Evolutionary conservation across 2,797 vertebrate species (phyloP), one percentile per base, ranked within the genome.

Genomic region (Alca torda): DNA sequence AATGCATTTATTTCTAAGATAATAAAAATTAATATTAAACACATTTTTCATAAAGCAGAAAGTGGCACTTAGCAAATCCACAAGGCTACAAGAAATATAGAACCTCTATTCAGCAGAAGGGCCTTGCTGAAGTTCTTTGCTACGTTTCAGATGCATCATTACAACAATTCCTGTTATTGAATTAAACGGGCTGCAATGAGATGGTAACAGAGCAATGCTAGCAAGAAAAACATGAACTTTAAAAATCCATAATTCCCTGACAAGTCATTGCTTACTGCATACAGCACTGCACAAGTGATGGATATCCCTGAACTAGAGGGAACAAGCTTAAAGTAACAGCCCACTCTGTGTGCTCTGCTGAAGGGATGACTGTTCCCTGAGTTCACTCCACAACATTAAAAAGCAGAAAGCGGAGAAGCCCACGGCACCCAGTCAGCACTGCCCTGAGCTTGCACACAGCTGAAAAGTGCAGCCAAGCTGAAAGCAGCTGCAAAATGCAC

Each of bases 201-300:
- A 54, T 0, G 3, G 75, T 23, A 77, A 87, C 20, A 28, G 78
- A 92, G 87, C 74, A 46, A 63, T 0, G 6, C 16, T 45, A 80
- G 78, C 51, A 39, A 87, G 68, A 56, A 91, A 93, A 94, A 83
- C 1, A 73, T 17, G 75, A 68, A 89, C 90, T 96, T 94, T 77
- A 41, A 83, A 95, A 95, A 90, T 72, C 72, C 75, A 14, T 73
- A 94, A 94, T 75, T 92, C 73, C 89, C 85, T 87, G 76, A 61
- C 73, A 94, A 95, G 86, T 54, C 78, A 83, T 89, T 72, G 60
- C 72, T 93, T 53, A 39, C 4, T 54, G 77, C 68, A 50, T 11
- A 48, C 48, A 80, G 67, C 41, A 8, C n/a, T 31, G 68, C 51
- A 10, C 0, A 15, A 69, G 48, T 80, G 91, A 95, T 84, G 70